Percentiles rank a stretch among this genome's conserved stretches.
Evolutionary conservation across 2,797 vertebrate species (phyloP).

Genomic region (Xenentodon cancila): DNA sequence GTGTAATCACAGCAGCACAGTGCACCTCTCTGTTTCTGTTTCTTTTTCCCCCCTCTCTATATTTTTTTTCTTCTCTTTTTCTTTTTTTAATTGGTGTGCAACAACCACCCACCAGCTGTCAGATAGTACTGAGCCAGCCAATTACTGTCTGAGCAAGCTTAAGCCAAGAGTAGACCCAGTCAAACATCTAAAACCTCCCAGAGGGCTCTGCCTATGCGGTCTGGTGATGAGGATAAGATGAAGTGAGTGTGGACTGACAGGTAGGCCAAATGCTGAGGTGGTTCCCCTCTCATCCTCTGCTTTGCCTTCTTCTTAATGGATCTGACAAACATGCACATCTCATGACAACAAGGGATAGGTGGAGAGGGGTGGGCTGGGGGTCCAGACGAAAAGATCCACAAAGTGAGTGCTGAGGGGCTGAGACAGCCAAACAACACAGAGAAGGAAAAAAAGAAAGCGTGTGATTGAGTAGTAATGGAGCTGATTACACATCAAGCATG

Average conservation of each 20-base stretch:
- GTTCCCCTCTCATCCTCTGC: not conserved
- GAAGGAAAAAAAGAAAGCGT: not conserved
- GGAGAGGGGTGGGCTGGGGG: conserved; percentile 3
- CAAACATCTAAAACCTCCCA: conserved; percentile 54
- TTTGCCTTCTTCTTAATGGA: conserved; percentile 46
- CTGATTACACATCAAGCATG: conserved; percentile 52
- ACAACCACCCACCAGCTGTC: conserved; percentile 70
- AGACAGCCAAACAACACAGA: conserved; percentile 27
- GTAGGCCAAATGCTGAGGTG: conserved; percentile 52
- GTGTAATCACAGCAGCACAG: conserved; percentile 39
- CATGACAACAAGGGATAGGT: conserved; percentile 19
- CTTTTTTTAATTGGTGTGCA: conserved; percentile 71
- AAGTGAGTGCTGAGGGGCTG: not conserved
- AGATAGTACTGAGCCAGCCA: conserved; percentile 67
- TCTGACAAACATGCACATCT: conserved; percentile 61
- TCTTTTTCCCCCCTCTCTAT: not conserved
- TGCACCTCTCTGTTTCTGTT: not conserved
- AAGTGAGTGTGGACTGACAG: conserved; percentile 31
- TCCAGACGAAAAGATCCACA: not conserved
- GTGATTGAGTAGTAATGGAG: conserved; percentile 55
- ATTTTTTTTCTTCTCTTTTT: conserved; percentile 34
- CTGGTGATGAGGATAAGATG: conserved; percentile 32
- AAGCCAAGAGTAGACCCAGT: conserved; percentile 34
- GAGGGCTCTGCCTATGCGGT: conserved; percentile 37
- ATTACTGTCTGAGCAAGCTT: conserved; percentile 69